Conservation (phyloP, 1,140 invertebrate species). For the Marisa cornuarietis region DNA sequence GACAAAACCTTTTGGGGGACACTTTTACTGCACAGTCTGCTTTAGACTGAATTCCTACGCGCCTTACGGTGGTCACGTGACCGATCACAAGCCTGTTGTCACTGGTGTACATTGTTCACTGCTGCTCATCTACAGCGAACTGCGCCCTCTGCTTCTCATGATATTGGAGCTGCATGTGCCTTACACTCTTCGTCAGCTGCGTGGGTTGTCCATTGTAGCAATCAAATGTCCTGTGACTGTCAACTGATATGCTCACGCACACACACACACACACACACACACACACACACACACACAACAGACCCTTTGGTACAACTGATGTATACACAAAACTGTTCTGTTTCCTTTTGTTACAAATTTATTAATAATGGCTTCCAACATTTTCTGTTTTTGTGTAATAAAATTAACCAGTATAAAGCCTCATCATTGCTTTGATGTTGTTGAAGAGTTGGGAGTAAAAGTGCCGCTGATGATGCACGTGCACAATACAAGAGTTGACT, state of each 20-base stretch:
- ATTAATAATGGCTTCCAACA: too few relatives aligned
- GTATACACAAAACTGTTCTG: not conserved
- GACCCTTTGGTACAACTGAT: not conserved
- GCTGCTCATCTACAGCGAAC: not conserved
- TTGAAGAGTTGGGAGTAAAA: too few relatives aligned
- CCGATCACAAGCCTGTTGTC: not conserved
- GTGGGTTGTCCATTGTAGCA: not conserved
- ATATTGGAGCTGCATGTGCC: not conserved
- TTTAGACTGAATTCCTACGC: not conserved
- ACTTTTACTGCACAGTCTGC: not conserved
- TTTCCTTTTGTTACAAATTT: too few relatives aligned
- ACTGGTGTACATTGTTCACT: not conserved
- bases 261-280: constrained; percentile 7
- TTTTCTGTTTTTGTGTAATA: too few relatives aligned
- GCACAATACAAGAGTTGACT: too few relatives aligned
- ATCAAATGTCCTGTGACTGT: not conserved
- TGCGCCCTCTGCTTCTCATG: not conserved
- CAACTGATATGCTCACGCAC: not conserved
- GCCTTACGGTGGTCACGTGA: not conserved
- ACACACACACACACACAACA: constrained; percentile 2
- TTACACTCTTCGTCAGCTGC: not conserved
- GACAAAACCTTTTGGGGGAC: too few relatives aligned
- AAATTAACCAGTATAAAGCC: too few relatives aligned
- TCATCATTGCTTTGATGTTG: too few relatives aligned
- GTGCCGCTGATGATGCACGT: too few relatives aligned